phyloP scores from a whole-genome alignment of 2,888 invertebrate genomes.

The Agrilus mali region DNA sequence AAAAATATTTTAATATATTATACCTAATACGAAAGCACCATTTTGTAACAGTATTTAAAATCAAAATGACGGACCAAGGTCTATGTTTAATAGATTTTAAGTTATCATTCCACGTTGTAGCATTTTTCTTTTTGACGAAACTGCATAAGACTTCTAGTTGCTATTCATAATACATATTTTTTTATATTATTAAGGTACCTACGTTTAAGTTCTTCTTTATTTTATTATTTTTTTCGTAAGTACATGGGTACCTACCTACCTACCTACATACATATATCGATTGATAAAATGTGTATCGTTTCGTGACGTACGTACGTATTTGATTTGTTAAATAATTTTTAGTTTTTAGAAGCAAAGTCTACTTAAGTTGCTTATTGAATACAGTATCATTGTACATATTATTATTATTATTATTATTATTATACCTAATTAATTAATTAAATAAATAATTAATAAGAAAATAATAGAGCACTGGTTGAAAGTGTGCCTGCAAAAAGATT shows the following conservation, averaged over 20 bases:
- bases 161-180: constrained; percentile 33
- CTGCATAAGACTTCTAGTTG: constrained; percentile 33
- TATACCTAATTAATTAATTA: no score
- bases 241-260: no score
- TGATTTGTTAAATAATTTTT: constrained; percentile 38
- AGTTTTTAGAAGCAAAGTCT: constrained; percentile 26
- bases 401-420: no score
- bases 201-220: constrained; percentile 11
- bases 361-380: constrained; percentile 31
- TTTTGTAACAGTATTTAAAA: constrained; percentile 27
- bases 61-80: constrained; percentile 28
- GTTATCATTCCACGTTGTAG: constrained; percentile 32
- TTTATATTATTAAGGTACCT: constrained; percentile 29
- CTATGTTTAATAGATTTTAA: constrained; percentile 21
- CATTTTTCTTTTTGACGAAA: constrained; percentile 25
- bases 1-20: not conserved
- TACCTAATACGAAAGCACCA: not conserved
- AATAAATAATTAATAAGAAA: no score
- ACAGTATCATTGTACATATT: constrained; percentile 28
- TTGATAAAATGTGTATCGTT: constrained; percentile 16
- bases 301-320: constrained; percentile 33
- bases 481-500: constrained; percentile 31
- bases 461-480: constrained; percentile 28
- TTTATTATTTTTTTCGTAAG: constrained; percentile 9
- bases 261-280: constrained; percentile 9